These are phyloP conservation scores for Rostratula benghalensis DNA, from an alignment of 2,113 vertebrate genomes.

Conservation along the genomic window DNA sequence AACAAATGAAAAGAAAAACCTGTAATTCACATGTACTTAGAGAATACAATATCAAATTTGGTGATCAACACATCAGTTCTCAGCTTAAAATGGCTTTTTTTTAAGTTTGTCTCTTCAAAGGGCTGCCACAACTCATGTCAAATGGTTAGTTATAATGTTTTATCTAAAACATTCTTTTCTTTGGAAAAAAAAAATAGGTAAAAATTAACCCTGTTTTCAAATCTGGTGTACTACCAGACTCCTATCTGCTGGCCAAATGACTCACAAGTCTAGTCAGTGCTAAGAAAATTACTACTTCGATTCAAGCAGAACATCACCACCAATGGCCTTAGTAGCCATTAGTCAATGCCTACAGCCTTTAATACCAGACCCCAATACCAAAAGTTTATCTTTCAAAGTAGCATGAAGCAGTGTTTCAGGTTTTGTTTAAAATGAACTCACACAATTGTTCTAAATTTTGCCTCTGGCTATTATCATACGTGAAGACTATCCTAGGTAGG, in stretches of 20 bases:
- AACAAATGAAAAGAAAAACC: not conserved
- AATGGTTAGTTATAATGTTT: not conserved
- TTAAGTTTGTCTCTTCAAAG: not conserved
- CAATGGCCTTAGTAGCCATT: not conserved
- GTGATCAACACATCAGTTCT: not conserved
- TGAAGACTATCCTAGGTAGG: not conserved
- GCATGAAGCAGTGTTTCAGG: not conserved
- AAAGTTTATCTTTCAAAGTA: not conserved
- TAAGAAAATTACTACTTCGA: not conserved
- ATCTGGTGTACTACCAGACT: not conserved
- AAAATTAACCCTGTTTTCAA: not conserved
- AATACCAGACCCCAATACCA: not conserved
- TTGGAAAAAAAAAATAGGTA: not conserved
- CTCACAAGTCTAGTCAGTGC: not conserved
- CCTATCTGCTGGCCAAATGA: not conserved
- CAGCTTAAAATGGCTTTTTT: not conserved
- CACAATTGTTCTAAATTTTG: not conserved
- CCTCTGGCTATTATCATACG: not conserved
- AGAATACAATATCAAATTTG: not conserved
- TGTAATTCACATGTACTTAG: not conserved
- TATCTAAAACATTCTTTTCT: not conserved
- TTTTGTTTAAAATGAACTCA: not conserved
- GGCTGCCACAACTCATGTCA: not conserved
- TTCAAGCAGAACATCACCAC: not conserved
- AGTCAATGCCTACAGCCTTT: not conserved